A percentile compares a stretch with the other conserved stretches of the same genome.
phyloP scores from a whole-genome alignment of 2,797 vertebrate species.

The Sebastes cheni region DNA sequence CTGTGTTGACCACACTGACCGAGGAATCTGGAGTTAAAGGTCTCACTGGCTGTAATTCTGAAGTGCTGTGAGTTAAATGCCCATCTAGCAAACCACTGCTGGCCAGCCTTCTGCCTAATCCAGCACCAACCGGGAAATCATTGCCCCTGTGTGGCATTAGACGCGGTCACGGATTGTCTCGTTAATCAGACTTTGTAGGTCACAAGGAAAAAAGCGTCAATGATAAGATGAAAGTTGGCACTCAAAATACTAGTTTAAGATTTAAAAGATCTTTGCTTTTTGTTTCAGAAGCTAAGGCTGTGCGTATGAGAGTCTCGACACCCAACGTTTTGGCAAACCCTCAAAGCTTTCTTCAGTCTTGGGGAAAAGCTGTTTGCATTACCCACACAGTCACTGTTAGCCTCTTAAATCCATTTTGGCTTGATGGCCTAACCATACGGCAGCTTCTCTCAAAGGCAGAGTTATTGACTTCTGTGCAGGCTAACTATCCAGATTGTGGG shows the following conservation, averaged over 20 bases:
- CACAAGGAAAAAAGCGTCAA: background rate
- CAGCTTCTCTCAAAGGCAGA: conserved; percentile 13
- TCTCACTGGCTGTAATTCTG: conserved; percentile 62
- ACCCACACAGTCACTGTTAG: conserved; percentile 12
- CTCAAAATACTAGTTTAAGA: background rate
- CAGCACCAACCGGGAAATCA: conserved; percentile 45
- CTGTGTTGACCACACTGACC: conserved; percentile 66
- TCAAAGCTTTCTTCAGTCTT: conserved; percentile 43
- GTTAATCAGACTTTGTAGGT: background rate
- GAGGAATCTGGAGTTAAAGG: conserved; percentile 73
- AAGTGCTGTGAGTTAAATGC: conserved; percentile 64
- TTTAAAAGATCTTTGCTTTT: background rate
- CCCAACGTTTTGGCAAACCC: conserved; percentile 23
- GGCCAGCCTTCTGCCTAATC: conserved; percentile 43
- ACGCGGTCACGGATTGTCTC: background rate
- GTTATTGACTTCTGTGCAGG: conserved; percentile 20
- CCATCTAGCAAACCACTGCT: conserved; percentile 43
- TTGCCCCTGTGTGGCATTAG: conserved; percentile 19
- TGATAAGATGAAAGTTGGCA: background rate
- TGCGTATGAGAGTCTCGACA: conserved; percentile 5
- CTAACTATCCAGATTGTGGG: conserved; percentile 14
- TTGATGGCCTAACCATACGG: conserved; percentile 46
- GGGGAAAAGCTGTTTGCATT: conserved; percentile 20
- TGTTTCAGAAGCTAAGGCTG: background rate
- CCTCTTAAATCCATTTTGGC: conserved; percentile 30